Percentiles rank a stretch among this genome's conserved stretches.
Conservation (phyloP, 2,888 invertebrate species). For the Dicranocentrus wangi region DNA sequence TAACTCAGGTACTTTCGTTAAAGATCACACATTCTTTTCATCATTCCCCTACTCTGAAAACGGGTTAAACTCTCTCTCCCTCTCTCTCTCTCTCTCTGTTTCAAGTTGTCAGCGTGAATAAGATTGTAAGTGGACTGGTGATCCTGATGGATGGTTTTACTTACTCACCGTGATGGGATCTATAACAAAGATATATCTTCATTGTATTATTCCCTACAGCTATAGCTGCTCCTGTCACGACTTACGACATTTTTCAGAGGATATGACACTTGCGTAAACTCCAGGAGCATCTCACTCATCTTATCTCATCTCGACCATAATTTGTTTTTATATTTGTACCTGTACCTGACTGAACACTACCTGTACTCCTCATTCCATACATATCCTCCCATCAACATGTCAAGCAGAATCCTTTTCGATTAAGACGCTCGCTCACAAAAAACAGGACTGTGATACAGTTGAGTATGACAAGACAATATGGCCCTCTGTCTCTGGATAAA, state of each 20-base stretch:
- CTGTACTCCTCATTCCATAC: too few species aligned
- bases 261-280: slow-evolving; percentile 31
- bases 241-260: slow-evolving; percentile 6
- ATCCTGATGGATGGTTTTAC: slow-evolving; percentile 6
- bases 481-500: neutral
- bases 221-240: neutral
- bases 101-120: too few species aligned
- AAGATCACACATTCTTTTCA: too few species aligned
- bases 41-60: too few species aligned
- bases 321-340: neutral
- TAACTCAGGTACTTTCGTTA: too few species aligned
- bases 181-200: neutral
- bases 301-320: neutral
- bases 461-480: slow-evolving; percentile 2
- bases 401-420: too few species aligned
- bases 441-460: neutral
- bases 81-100: too few species aligned
- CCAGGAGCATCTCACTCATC: slow-evolving; percentile 15
- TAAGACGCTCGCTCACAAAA: too few species aligned
- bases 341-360: too few species aligned
- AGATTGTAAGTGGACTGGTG: neutral
- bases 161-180: neutral
- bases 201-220: neutral
- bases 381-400: too few species aligned
- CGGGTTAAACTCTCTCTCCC: too few species aligned